phyloP scores from a whole-genome alignment of 2,113 vertebrate species.

The Halcyon senegalensis region DNA sequence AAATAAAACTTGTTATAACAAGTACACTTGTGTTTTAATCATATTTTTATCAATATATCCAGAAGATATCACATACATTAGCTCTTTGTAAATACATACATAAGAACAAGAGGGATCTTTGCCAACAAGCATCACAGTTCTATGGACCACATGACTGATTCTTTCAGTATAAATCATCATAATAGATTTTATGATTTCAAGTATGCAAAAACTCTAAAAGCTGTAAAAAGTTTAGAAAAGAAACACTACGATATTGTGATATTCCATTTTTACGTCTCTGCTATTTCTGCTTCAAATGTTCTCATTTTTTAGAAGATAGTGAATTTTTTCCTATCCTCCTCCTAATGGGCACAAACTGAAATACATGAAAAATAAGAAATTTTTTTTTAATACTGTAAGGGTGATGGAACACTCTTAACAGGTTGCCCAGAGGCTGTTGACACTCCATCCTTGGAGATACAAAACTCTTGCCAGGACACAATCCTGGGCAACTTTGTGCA shows the following conservation, averaged over 20 bases:
- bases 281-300: not conserved
- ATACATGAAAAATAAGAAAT: not conserved
- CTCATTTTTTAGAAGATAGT: not conserved
- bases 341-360: not conserved
- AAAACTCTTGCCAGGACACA: not conserved
- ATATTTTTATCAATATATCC: not conserved
- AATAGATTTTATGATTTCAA: not conserved
- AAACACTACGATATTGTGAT: not conserved
- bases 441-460: not conserved
- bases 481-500: not conserved
- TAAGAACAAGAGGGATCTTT: not conserved
- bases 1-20: not conserved
- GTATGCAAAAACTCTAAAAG: not conserved
- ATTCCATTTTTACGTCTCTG: not conserved
- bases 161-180: not conserved
- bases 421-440: not conserved
- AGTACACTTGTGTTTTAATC: not conserved
- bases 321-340: not conserved
- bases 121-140: not conserved
- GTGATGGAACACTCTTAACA: not conserved
- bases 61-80: not conserved
- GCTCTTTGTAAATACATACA: not conserved
- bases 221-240: not conserved
- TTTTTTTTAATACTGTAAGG: not conserved
- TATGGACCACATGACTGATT: not conserved